Evolutionary conservation across 1,140 invertebrate species (phyloP).

Genomic region (Drosophila ficusphila): DNA sequence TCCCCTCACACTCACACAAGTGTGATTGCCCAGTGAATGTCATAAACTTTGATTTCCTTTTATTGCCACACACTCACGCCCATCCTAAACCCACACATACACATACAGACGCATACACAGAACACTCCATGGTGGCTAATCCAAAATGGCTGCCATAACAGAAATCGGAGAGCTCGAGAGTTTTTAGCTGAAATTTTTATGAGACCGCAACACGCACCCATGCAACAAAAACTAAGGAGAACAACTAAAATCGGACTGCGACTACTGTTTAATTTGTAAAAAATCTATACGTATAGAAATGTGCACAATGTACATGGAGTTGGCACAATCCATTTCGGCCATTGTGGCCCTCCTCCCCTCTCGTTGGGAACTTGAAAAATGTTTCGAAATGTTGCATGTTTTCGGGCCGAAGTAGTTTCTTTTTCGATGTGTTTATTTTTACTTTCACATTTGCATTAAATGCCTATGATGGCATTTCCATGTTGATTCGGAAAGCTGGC

Average conservation of each 20-base stretch:
- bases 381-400: constrained; percentile 49
- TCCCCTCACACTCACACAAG: constrained; percentile 9
- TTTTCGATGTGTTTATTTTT: constrained; percentile 34
- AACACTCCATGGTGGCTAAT: constrained; percentile 29
- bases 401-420: constrained; percentile 8
- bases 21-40: constrained; percentile 68
- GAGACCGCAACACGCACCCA: constrained; percentile 67
- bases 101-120: not conserved
- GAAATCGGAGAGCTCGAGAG: constrained; percentile 20
- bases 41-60: constrained; percentile 77
- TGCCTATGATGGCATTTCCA: constrained; percentile 71
- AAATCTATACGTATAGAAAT: constrained; percentile 21
- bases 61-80: constrained; percentile 8
- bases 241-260: constrained; percentile 60
- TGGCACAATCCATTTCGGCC: constrained; percentile 32
- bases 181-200: constrained; percentile 71
- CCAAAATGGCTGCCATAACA: constrained; percentile 69
- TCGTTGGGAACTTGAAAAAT: constrained; percentile 60
- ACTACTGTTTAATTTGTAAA: constrained; percentile 79
- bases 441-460: constrained; percentile 52
- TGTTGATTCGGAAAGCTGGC: constrained; percentile 43
- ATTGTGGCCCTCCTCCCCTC: constrained; percentile 4
- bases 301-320: constrained; percentile 11
- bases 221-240: not conserved
- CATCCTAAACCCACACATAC: not conserved